These are phyloP conservation scores for Lochmaea capreae DNA, from an alignment of 2,888 invertebrate species.

Conservation along the genomic window DNA sequence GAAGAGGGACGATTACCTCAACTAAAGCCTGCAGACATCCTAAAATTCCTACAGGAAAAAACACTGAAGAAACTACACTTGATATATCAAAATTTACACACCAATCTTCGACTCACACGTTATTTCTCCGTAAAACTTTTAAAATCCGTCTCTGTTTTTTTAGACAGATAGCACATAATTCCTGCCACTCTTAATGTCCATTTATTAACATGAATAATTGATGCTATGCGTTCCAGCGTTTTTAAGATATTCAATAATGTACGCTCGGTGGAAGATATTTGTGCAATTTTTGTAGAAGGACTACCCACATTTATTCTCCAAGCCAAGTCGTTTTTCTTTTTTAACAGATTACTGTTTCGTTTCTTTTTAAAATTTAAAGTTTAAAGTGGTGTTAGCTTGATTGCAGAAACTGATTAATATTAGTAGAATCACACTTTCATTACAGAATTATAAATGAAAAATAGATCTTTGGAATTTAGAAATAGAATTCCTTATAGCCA, in stretches of 20 bases:
- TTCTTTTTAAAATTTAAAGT: background rate
- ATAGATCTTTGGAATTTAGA: too few species aligned
- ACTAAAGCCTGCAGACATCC: too few species aligned
- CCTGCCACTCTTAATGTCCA: slow-evolving; percentile 35
- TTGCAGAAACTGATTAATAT: background rate
- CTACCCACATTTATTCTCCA: background rate
- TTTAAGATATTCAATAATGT: slow-evolving; percentile 32
- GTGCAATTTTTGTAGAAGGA: slow-evolving; percentile 10
- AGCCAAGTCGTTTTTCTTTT: background rate
- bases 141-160: background rate
- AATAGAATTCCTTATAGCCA: too few species aligned
- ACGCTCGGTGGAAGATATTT: slow-evolving; percentile 18
- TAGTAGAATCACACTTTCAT: background rate
- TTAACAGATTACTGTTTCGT: background rate
- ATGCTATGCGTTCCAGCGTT: slow-evolving; percentile 36
- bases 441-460: too few species aligned
- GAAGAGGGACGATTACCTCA: too few species aligned
- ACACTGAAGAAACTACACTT: too few species aligned
- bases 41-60: too few species aligned
- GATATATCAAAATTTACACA: too few species aligned
- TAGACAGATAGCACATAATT: slow-evolving; percentile 20
- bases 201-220: slow-evolving; percentile 45
- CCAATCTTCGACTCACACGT: too few species aligned
- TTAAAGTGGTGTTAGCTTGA: background rate
- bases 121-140: too few species aligned